phyloP scores from a whole-genome alignment of 2,888 invertebrate species.

The Caenorhabditis doughertyi region DNA sequence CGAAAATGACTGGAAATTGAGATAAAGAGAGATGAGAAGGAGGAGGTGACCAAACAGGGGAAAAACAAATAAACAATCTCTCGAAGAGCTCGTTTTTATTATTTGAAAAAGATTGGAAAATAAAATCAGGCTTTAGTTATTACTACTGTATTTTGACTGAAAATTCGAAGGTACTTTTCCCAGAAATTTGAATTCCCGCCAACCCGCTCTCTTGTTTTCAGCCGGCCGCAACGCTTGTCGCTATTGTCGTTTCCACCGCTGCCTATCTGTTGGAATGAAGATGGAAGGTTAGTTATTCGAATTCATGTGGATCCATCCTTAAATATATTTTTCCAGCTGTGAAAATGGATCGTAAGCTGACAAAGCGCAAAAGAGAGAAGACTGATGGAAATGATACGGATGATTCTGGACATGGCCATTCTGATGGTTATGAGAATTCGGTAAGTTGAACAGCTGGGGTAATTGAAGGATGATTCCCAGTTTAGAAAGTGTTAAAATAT shows the following conservation, averaged over 20 bases:
- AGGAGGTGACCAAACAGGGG: background rate
- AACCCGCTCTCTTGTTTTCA: conserved; percentile 15
- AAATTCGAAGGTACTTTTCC: background rate
- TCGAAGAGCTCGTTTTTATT: background rate
- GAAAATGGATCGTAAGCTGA: conserved; percentile 70
- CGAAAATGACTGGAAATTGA: conserved; percentile 53
- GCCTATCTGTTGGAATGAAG: conserved; percentile 71
- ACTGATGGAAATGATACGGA: conserved; percentile 65
- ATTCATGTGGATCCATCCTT: background rate
- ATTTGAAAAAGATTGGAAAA: background rate
- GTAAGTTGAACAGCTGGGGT: too few relatives aligned
- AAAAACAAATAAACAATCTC: conserved; percentile 51
- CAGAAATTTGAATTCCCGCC: conserved; percentile 1
- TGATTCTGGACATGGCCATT: conserved; percentile 41
- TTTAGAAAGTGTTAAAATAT: too few relatives aligned
- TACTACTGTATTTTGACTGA: background rate
- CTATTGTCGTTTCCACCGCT: conserved; percentile 78
- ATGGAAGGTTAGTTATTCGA: conserved; percentile 65
- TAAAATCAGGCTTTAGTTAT: background rate
- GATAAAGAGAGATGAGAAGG: conserved; percentile 6
- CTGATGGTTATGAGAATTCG: conserved; percentile 26
- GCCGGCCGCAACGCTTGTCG: conserved; percentile 79
- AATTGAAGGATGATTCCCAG: too few relatives aligned
- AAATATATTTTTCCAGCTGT: conserved; percentile 62
- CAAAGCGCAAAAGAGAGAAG: conserved; percentile 63